Percentiles rank a stretch among this genome's conserved stretches.
phyloP scores from a whole-genome alignment of 2,888 invertebrate genomes.

The Parnassius glacialis region DNA sequence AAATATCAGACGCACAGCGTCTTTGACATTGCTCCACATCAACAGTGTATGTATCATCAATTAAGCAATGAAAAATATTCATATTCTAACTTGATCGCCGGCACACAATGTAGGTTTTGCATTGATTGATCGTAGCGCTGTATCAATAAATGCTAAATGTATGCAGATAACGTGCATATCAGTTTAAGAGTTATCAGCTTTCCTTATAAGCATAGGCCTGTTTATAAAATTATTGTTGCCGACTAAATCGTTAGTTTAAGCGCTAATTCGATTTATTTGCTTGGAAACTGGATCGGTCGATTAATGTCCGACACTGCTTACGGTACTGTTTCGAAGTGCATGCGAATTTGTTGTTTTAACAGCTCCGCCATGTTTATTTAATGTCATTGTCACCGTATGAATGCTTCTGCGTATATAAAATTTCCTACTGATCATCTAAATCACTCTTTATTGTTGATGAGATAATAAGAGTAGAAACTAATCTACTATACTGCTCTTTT shows the following conservation, averaged over 20 bases:
- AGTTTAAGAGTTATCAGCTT: slow-evolving; percentile 31
- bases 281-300: slow-evolving; percentile 37
- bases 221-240: slow-evolving; percentile 33
- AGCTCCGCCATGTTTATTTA: slow-evolving; percentile 26
- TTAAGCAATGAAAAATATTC: not conserved
- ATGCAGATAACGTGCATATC: slow-evolving; percentile 10
- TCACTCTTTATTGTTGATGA: too few relatives aligned
- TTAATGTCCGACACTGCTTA: slow-evolving; percentile 38
- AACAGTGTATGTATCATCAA: not conserved
- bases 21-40: not conserved
- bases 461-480: too few relatives aligned
- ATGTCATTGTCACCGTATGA: slow-evolving; percentile 16
- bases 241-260: slow-evolving; percentile 25
- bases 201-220: slow-evolving; percentile 33
- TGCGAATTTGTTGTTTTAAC: slow-evolving; percentile 31
- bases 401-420: not conserved
- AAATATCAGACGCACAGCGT: not conserved
- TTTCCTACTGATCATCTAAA: too few relatives aligned
- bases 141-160: slow-evolving; percentile 8
- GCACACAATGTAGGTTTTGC: not conserved
- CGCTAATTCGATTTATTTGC: slow-evolving; percentile 47
- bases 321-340: slow-evolving; percentile 26
- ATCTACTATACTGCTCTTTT: too few relatives aligned
- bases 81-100: not conserved
- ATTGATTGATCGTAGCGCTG: not conserved